Percentiles rank a stretch among this genome's conserved stretches.
Conservation (phyloP, 2,888 invertebrate genomes). For the Hirtodrosophila duncani region DNA sequence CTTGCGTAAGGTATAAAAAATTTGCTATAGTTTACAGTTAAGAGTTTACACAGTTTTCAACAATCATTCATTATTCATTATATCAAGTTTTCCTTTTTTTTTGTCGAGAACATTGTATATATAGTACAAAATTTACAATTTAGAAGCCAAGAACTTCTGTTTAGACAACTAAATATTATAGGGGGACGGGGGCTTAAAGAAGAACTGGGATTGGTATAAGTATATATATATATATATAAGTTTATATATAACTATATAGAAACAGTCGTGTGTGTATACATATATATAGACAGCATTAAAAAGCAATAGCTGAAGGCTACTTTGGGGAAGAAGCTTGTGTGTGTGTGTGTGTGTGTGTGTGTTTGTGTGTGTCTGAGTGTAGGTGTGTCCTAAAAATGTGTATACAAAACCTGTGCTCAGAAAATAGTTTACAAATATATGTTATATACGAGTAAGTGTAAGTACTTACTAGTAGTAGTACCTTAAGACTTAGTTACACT, state of each 20-base stretch:
- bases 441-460: background rate
- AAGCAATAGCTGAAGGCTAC: slow-evolving; percentile 66
- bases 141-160: slow-evolving; percentile 48
- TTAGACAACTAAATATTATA: slow-evolving; percentile 7
- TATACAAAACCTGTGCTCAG: slow-evolving; percentile 71
- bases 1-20: slow-evolving; percentile 64
- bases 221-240: too few relatives aligned
- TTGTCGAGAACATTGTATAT: slow-evolving; percentile 54
- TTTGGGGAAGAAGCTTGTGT: slow-evolving; percentile 35
- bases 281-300: too few relatives aligned
- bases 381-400: slow-evolving; percentile 58
- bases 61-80: slow-evolving; percentile 23
- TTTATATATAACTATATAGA: too few relatives aligned
- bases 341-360: slow-evolving; percentile 9
- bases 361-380: slow-evolving; percentile 20
- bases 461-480: background rate
- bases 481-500: slow-evolving; percentile 66
- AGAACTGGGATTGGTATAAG: slow-evolving; percentile 7
- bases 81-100: slow-evolving; percentile 17
- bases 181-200: background rate
- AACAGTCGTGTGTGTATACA: too few relatives aligned
- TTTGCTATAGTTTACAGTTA: slow-evolving; percentile 51
- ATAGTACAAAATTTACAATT: slow-evolving; percentile 71
- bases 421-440: slow-evolving; percentile 70
- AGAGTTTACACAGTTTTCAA: slow-evolving; percentile 50